Base-by-base conservation (phyloP, 2,888 invertebrate species). In the Nemotelus pantherinus region DNA sequence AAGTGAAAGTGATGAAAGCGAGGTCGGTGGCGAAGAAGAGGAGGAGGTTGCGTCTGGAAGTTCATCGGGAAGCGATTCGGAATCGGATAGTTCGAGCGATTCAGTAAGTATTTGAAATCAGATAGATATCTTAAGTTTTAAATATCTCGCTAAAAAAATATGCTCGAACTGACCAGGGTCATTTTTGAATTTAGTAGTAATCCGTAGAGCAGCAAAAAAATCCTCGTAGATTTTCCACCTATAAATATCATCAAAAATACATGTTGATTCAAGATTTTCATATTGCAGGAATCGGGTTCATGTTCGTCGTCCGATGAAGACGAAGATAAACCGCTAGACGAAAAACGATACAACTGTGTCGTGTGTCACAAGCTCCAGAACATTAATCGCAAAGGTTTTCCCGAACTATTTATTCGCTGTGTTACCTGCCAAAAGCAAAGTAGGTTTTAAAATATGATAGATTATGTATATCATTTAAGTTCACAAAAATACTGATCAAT, bases 371-470 rank as follows among this genome's bases (percentile, higher is more conserved):
- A 89, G 83, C 88, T 89, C 68, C 89, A 91, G 78, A 90, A 90
- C 84, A 89, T 89, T 80, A 91, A 91, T 87, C 86, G 89, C 79
- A 88, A 88, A 83, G 87, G 90, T 84, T 87, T 90, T 83, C 90
- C 90, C 82, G 91, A 91, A 85, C 85, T 89, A 78, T 91, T 91
- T 86, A 89, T 91, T 81, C 89, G 89, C 80, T 91, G 91, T 85
- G 88, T 89, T 80, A 88, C 88, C 79, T 91, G 91, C 83, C 88
- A 89, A 80, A 88, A 89, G 64, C 89, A 89, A 83, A 87, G 91
- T 91, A 85, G 87, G 87, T 84, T 43, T 44, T 9, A 2, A 60
- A 60, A 45, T n/a, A 50, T 50, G 5, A 50, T 43, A 65, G 25
- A 25, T 9, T 2, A 39, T 50, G 10, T 50, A 50, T 65, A 39